Conservation (phyloP, 1,140 invertebrate species). For the Drosophila athabasca region DNA sequence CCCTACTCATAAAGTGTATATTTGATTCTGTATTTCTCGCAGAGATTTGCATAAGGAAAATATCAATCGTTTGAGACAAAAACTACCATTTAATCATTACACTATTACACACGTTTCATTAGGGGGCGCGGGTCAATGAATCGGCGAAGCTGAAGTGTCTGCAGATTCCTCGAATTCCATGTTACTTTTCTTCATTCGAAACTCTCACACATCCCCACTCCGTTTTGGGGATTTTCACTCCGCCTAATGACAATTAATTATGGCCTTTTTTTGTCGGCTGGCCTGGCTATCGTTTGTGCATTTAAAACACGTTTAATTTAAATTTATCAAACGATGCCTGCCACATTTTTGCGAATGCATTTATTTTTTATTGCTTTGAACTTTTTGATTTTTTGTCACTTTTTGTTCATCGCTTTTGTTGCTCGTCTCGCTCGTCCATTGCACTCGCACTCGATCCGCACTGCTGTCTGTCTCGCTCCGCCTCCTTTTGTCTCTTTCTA, state of each 20-base stretch:
- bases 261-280: slow-evolving; percentile 27
- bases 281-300: slow-evolving; percentile 54
- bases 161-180: slow-evolving; percentile 19
- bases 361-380: slow-evolving; percentile 66
- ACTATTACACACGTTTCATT: slow-evolving; percentile 3
- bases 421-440: slow-evolving; percentile 43
- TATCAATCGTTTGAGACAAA: background rate
- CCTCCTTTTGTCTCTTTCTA: slow-evolving; percentile 6
- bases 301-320: slow-evolving; percentile 78
- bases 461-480: slow-evolving; percentile 1
- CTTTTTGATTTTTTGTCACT: slow-evolving; percentile 64
- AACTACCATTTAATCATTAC: too few species aligned
- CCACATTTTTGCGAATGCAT: slow-evolving; percentile 62
- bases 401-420: slow-evolving; percentile 5
- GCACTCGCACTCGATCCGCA: slow-evolving; percentile 58
- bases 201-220: slow-evolving; percentile 38
- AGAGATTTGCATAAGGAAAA: slow-evolving; percentile 21
- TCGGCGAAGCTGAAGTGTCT: background rate
- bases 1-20: slow-evolving; percentile 39
- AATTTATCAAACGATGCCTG: slow-evolving; percentile 72
- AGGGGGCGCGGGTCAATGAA: slow-evolving; percentile 30
- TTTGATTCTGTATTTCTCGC: slow-evolving; percentile 25
- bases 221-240: slow-evolving; percentile 20
- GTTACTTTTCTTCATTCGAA: slow-evolving; percentile 34
- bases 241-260: slow-evolving; percentile 59